Base-by-base conservation (phyloP, 2,888 invertebrate genomes). In the Alviniconcha strummeri region DNA sequence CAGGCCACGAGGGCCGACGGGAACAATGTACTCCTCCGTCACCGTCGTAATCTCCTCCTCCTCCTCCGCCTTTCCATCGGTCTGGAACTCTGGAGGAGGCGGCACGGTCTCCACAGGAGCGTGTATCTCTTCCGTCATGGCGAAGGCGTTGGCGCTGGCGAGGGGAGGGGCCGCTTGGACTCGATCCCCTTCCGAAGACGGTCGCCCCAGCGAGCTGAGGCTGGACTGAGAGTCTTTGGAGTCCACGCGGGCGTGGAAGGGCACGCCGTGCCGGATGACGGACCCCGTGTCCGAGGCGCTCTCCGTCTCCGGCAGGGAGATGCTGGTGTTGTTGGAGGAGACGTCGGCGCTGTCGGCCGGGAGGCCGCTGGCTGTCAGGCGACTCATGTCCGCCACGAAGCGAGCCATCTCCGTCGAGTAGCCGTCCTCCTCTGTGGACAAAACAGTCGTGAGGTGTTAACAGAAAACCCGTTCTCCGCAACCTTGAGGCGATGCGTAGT, bases 371-470 rank as follows among this genome's bases (percentile, higher is more conserved):
- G 81, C 85, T 7, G 87, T 85, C 83, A 88, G 81, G 69, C 85
- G 86, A 15, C 86, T 88, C 89, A 90, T 90, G 36, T 84, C 80
- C 76, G 89, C 87, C 15, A 88, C 88, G 83, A 90, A 88, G 72
- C 85, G 78, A 6, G 89, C 89, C 88, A 90, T 89, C 78, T 89
- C 88, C 19, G 80, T 85, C 78, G 88, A 87, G 84, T 88, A 88
- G 60, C 85, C 85, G 17, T 76, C 82, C n/a, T 84, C 80, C 5
- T 55, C 84, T 80, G n/a, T 55, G 57, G 77, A 57, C 55, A 77
- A 8, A 60, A 36, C n/a, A n/a, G 74, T 36, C 36, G 36, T 36
- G 36, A 36, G 36, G 36, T 36, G 36, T 36, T 36, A 36, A 36
- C 36, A 36, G 36, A 36, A 36, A 36, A 36, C 36, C 36, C 36